Base-by-base conservation (phyloP, 2,113 vertebrate genomes). In the Electrona antarctica region DNA sequence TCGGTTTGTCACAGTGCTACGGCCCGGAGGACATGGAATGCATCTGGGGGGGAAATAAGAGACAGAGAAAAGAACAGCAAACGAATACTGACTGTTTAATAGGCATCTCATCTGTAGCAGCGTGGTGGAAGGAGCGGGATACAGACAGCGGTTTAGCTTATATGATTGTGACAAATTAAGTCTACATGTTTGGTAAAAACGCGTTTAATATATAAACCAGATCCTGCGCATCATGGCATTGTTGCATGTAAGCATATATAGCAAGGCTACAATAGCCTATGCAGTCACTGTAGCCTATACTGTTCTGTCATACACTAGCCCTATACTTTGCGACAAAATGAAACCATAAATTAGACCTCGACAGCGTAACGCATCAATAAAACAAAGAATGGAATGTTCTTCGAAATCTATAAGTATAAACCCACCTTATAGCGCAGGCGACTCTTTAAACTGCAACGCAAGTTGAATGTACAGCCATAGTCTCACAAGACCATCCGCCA, bases 311-410 rank as follows among this genome's bases (percentile, higher is more conserved):
- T 41, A 41, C 33, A 76, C 66, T 56, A 78, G 75, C 79, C 67
- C 21, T 21, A 21, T 50, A 88, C 82, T 90, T 88, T 92, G 89
- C 89, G 81, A 88, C 89, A 90, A 71, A 88, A 89, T 73, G 72
- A 67, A 46, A 81, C 82, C 7, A 56, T n/a, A 41, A 49, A 10
- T 77, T 75, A 70, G 81, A 64, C 79, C 69, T 68, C 28, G 46
- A 62, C 68, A 81, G 66, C 71, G 60, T 73, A 77, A 62, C 59
- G 76, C 48, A 60, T 67, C 69, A 68, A 64, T 66, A 66, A 21
- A 21, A 75, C 21, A 78, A 63, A 55, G 64, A 13, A 28, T 56
- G 55, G 10, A 8, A 11, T 28, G 8, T 45, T 14, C 62, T 58
- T 68, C 33, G 72, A 71, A 74, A n/a, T 58, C 21, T 2, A 57